phyloP scores from a whole-genome alignment of 2,113 vertebrate species.

The Apteryx mantelli region DNA sequence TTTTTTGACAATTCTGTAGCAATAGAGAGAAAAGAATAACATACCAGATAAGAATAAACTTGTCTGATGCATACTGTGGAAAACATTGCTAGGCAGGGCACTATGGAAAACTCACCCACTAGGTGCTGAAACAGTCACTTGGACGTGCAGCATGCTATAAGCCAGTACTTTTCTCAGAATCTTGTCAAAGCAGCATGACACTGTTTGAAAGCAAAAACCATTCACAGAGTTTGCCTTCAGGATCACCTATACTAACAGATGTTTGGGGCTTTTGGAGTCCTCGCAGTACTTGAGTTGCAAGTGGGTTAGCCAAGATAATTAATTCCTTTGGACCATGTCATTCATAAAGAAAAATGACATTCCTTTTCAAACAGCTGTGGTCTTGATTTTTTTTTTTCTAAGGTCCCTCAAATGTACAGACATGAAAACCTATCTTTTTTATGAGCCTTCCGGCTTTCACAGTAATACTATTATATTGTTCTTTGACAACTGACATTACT shows the following conservation, averaged over 20 bases:
- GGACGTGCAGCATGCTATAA: neutral
- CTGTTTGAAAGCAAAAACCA: neutral
- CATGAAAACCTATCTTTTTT: conserved; percentile 1
- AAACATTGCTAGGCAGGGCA: neutral
- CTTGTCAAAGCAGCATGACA: neutral
- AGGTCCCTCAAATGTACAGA: neutral
- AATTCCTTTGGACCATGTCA: neutral
- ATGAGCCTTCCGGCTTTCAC: neutral
- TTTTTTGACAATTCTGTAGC: neutral
- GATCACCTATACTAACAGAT: neutral
- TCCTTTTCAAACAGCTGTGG: neutral
- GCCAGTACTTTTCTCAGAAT: neutral
- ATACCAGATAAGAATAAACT: neutral
- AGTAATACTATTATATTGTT: neutral
- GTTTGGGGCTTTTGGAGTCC: neutral
- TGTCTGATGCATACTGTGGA: neutral
- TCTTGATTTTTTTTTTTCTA: neutral
- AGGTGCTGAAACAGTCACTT: conserved; percentile 20
- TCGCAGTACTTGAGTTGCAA: neutral
- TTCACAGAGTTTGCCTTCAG: neutral
- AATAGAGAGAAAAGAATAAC: neutral
- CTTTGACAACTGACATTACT: neutral
- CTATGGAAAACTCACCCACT: neutral
- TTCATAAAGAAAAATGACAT: neutral
- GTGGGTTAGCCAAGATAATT: neutral